A percentile compares a stretch with the other conserved stretches of the same genome.
These are phyloP conservation scores for Amblyjoppa proteus DNA, from an alignment of 2,888 invertebrate species.

Conservation along the genomic window DNA sequence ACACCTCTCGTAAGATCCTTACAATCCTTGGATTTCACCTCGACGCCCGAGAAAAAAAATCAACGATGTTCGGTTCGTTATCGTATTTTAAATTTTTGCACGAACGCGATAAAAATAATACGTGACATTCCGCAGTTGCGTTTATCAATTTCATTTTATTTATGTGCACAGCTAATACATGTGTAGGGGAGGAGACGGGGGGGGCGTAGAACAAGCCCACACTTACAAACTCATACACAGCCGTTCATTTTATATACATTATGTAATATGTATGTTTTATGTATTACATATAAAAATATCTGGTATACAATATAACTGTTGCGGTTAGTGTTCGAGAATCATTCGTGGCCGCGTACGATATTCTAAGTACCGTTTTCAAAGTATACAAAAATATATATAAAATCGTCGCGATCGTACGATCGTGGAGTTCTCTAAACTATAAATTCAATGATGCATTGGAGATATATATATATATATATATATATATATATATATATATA, in stretches of 20 bases:
- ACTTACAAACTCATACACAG: slow-evolving; percentile 44
- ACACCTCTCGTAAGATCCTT: neutral
- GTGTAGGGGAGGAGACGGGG: slow-evolving; percentile 14
- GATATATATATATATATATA: neutral
- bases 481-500: neutral
- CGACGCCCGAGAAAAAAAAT: neutral
- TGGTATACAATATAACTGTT: slow-evolving; percentile 32
- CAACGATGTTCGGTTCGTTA: neutral
- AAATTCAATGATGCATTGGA: slow-evolving; percentile 25
- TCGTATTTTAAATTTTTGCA: neutral
- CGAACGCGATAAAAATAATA: neutral
- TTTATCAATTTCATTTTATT: slow-evolving; percentile 53
- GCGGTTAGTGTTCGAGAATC: slow-evolving; percentile 54
- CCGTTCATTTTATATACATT: slow-evolving; percentile 36
- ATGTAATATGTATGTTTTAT: slow-evolving; percentile 48
- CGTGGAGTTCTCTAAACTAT: slow-evolving; percentile 15
- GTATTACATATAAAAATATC: slow-evolving; percentile 62
- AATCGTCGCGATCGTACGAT: slow-evolving; percentile 40
- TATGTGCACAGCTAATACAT: slow-evolving; percentile 55
- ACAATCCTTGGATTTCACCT: neutral
- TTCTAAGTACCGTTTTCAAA: slow-evolving; percentile 41
- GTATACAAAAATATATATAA: slow-evolving; percentile 62
- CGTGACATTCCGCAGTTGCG: neutral
- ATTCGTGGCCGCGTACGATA: slow-evolving; percentile 46
- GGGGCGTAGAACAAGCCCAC: slow-evolving; percentile 17